Conservation (phyloP, 2,888 invertebrate species). For the Plemyria rubiginata region DNA sequence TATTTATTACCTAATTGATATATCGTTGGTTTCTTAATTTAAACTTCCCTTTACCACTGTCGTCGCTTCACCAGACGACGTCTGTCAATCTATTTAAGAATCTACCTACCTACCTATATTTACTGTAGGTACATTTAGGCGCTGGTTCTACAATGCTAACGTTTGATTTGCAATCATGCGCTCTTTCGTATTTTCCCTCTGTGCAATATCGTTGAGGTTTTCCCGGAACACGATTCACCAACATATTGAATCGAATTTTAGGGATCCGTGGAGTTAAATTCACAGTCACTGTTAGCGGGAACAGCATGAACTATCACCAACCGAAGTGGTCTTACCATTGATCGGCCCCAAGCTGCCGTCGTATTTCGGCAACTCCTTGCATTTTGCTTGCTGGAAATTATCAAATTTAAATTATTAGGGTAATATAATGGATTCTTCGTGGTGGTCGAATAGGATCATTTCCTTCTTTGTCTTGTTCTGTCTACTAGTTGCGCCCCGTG, state of each 20-base stretch:
- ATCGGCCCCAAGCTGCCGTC: conserved; percentile 89
- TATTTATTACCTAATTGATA: not conserved
- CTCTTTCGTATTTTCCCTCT: conserved; percentile 34
- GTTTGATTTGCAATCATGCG: not conserved
- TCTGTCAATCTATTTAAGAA: no score
- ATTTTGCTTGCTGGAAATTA: conserved; percentile 90
- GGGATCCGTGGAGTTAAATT: conserved; percentile 51
- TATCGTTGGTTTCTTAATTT: not conserved
- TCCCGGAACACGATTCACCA: not conserved
- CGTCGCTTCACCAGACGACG: no score
- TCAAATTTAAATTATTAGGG: not conserved
- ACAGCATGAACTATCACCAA: conserved; percentile 88
- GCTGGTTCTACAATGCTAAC: not conserved
- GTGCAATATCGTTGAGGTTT: conserved; percentile 50
- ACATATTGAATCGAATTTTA: not conserved
- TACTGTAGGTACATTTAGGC: no score
- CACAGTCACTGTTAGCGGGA: conserved; percentile 59
- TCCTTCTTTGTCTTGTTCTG: no score
- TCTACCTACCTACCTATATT: no score
- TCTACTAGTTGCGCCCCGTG: no score
- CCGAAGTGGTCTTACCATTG: conserved; percentile 89
- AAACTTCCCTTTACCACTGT: no score
- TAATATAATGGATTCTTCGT: no score
- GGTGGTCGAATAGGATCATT: no score
- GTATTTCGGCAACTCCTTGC: conserved; percentile 91